phyloP scores from a whole-genome alignment of 2,797 vertebrate genomes.

The Phylloscopus collybita region DNA sequence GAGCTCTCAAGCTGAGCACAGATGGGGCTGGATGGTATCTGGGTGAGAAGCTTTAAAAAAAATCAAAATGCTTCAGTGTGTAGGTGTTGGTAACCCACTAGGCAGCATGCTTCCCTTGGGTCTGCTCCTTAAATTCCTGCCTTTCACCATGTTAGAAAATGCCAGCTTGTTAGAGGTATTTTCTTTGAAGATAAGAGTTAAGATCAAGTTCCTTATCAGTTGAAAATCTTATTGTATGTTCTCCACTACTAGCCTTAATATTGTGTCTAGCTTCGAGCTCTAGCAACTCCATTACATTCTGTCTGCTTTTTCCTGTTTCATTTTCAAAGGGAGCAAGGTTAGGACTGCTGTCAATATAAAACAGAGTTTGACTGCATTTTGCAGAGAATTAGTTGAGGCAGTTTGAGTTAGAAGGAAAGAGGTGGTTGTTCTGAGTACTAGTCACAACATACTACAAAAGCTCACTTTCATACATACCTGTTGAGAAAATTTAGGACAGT shows the following conservation, averaged over 20 bases:
- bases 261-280: background rate
- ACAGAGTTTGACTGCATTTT: background rate
- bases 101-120: background rate
- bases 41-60: constrained; percentile 49
- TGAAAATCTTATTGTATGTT: background rate
- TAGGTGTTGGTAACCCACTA: constrained; percentile 51
- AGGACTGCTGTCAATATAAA: background rate
- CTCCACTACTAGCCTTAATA: background rate
- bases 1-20: constrained; percentile 59
- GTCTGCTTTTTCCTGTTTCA: background rate
- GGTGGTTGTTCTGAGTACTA: background rate
- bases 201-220: background rate
- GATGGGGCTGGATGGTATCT: constrained; percentile 52
- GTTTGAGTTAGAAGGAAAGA: background rate
- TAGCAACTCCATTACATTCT: background rate
- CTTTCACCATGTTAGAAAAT: background rate
- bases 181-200: constrained; percentile 10
- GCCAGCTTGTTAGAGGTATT: background rate
- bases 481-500: background rate
- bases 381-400: background rate
- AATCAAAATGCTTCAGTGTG: constrained; percentile 8
- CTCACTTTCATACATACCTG: background rate
- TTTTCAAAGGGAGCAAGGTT: background rate
- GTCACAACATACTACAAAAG: background rate
- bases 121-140: background rate